Percentiles rank a stretch among this genome's conserved stretches.
Evolutionary conservation across 53 echinoderm and acorn worm species (phyloP).

Genomic region (Echinometra lucunter): DNA sequence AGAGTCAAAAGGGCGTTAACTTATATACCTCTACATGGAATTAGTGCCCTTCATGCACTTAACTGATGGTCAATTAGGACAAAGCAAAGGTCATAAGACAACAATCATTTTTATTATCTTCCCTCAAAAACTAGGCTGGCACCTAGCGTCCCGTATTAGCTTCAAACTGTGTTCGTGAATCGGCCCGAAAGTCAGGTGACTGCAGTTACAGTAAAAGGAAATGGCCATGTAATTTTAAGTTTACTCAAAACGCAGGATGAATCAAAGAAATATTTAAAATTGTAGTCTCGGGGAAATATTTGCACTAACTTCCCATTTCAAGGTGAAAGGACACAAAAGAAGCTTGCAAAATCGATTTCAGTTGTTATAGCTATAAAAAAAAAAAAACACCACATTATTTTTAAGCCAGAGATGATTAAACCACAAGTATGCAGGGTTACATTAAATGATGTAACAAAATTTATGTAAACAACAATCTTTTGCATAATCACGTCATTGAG

Average conservation of each 20-base stretch:
- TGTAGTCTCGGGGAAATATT: neutral
- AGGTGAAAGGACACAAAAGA: neutral
- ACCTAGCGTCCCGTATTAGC: constrained; percentile 7
- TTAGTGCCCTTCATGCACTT: neutral
- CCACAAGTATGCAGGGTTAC: no score
- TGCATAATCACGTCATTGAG: no score
- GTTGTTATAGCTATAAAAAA: neutral
- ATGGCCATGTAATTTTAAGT: neutral
- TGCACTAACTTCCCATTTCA: neutral
- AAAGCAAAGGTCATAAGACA: constrained; percentile 6
- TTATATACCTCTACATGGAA: neutral
- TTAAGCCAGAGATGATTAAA: no score
- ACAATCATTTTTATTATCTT: constrained; percentile 6
- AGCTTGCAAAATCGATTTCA: neutral
- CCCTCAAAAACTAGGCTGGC: constrained; percentile 11
- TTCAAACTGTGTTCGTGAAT: constrained; percentile 28
- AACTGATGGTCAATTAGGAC: neutral
- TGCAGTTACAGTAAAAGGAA: neutral
- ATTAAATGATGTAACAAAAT: no score
- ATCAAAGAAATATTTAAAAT: neutral
- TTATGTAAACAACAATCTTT: no score
- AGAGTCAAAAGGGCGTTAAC: neutral
- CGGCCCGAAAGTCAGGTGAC: constrained; percentile 21
- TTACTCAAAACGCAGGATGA: neutral
- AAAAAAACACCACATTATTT: no score